Base-by-base conservation (phyloP, 2,888 invertebrate species). In the Ceraclea dissimilis region DNA sequence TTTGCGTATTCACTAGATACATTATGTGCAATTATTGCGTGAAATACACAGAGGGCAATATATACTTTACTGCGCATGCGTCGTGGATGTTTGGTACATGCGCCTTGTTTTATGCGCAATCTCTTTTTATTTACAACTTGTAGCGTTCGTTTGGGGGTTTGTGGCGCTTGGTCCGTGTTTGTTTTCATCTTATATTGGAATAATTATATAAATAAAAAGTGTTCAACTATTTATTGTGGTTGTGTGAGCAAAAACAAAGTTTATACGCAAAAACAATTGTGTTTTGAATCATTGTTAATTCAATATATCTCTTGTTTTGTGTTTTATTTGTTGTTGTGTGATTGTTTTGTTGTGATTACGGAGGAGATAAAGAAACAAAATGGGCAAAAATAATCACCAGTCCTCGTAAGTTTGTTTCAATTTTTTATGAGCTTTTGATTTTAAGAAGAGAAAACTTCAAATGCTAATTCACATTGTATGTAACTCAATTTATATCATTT, bases 371-470 rank as follows among this genome's bases (percentile, higher is more conserved):
- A 44, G 49, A 33, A 57, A 51, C 49, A 33, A 53, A 46, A 60
- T 60, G 60, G 60, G 58, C 31, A 60, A 60, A 34, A 60, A 60
- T 48, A 60, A 60, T 48, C 56, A 60, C 34, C 57, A 60, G 22
- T 51, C 59, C n/a, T 54, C 59, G 56, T 59, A 57, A 59, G 59
- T 59, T 46, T 16, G n/a, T n/a, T n/a, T n/a, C n/a, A n/a, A n/a
- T n/a, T n/a, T n/a, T n/a, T n/a, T n/a, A n/a, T n/a, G n/a, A n/a
- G n/a, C n/a, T n/a, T n/a, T n/a, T n/a, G n/a, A n/a, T n/a, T n/a
- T n/a, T n/a, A n/a, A n/a, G n/a, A n/a, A n/a, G n/a, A n/a, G n/a
- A n/a, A n/a, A n/a, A n/a, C n/a, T n/a, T n/a, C n/a, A n/a, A n/a
- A n/a, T n/a, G n/a, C n/a, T n/a, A n/a, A n/a, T n/a, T n/a, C n/a